Evolutionary conservation across 2,888 invertebrate genomes (phyloP).

Genomic region (Eupeodes luniger): DNA sequence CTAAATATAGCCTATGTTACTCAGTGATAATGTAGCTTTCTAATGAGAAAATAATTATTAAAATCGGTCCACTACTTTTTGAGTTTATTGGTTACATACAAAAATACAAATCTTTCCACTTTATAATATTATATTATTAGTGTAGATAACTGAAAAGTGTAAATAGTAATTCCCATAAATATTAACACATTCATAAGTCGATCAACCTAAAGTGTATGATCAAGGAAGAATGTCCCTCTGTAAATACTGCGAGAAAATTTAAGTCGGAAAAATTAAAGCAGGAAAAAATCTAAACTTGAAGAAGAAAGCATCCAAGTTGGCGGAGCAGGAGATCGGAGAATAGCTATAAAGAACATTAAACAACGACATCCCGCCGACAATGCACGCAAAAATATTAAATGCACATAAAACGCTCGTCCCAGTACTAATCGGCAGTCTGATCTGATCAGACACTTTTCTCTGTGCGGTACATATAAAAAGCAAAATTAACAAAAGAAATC

Average conservation of each 20-base stretch:
- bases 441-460: too few species aligned
- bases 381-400: slow-evolving; percentile 61
- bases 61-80: too few species aligned
- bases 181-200: slow-evolving; percentile 69
- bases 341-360: slow-evolving; percentile 9
- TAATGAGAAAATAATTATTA: too few species aligned
- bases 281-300: slow-evolving; percentile 51
- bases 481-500: too few species aligned
- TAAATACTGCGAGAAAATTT: slow-evolving; percentile 23
- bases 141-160: slow-evolving; percentile 44
- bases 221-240: background rate
- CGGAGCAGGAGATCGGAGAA: slow-evolving; percentile 51
- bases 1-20: too few species aligned
- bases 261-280: slow-evolving; percentile 38
- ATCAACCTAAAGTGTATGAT: slow-evolving; percentile 17
- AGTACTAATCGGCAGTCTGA: too few species aligned
- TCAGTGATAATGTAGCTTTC: too few species aligned
- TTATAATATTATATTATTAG: too few species aligned
- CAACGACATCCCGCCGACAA: slow-evolving; percentile 71
- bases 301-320: slow-evolving; percentile 60
- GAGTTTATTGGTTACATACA: too few species aligned
- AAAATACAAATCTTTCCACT: too few species aligned
- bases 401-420: slow-evolving; percentile 52
- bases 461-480: too few species aligned
- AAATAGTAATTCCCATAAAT: slow-evolving; percentile 49